Evolutionary conservation across 92 coral and sea anemone species (phyloP).

Genomic region (Bergia puertoricense): DNA sequence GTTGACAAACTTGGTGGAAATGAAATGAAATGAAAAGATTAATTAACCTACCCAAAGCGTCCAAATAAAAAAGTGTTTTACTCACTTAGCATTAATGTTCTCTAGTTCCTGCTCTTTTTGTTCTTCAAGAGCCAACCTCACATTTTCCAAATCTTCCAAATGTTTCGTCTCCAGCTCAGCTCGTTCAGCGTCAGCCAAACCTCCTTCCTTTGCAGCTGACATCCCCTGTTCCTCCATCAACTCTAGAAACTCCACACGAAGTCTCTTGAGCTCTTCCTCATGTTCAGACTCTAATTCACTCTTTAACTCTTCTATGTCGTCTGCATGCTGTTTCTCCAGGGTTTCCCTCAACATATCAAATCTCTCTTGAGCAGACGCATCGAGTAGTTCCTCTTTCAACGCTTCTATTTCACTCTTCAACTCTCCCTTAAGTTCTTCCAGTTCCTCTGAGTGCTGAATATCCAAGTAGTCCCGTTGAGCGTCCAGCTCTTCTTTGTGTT

Average conservation of each 20-base stretch:
- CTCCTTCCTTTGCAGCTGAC: constrained; percentile 34
- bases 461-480: constrained; percentile 62
- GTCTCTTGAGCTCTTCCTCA: constrained; percentile 70
- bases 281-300: constrained; percentile 78
- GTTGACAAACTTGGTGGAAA: too few relatives aligned
- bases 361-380: constrained; percentile 72
- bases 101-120: constrained; percentile 61
- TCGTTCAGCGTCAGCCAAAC: constrained; percentile 38
- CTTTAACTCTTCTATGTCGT: constrained; percentile 67
- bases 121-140: constrained; percentile 42
- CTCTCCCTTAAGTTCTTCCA: constrained; percentile 71
- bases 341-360: constrained; percentile 67
- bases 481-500: constrained; percentile 71
- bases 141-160: constrained; percentile 68
- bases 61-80: background rate
- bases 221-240: constrained; percentile 49
- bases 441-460: constrained; percentile 68
- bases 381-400: constrained; percentile 64
- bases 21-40: too few relatives aligned
- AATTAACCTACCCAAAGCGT: background rate
- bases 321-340: constrained; percentile 68
- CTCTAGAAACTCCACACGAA: constrained; percentile 65
- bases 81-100: constrained; percentile 48
- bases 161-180: constrained; percentile 70
- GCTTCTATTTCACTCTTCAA: constrained; percentile 59